A percentile compares a stretch with the other conserved stretches of the same genome.
Evolutionary conservation across 2,888 invertebrate species (phyloP).

Genomic region (Agriopis marginaria): DNA sequence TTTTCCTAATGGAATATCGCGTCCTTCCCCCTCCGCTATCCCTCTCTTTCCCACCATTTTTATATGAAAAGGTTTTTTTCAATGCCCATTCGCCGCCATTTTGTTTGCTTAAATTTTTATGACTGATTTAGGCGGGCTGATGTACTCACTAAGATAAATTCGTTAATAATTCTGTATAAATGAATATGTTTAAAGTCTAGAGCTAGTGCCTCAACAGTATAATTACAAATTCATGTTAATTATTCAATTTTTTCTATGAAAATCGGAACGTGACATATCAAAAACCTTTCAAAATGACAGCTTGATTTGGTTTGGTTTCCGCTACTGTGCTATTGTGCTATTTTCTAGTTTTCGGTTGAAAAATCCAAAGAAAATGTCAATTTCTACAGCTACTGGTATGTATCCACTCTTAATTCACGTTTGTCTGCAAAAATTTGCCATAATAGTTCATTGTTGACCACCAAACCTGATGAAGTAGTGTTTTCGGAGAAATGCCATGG

Average conservation of each 20-base stretch:
- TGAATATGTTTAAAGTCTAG: neutral
- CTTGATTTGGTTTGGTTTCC: constrained; percentile 87
- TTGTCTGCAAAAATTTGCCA: constrained; percentile 51
- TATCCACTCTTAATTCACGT: constrained; percentile 54
- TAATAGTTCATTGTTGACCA: constrained; percentile 62
- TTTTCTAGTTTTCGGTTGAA: constrained; percentile 80
- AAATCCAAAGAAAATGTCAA: constrained; percentile 79
- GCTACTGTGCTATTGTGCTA: constrained; percentile 86
- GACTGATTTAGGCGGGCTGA: neutral
- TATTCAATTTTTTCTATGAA: constrained; percentile 14
- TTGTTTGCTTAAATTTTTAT: constrained; percentile 32
- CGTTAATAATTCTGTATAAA: neutral
- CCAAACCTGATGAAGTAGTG: constrained; percentile 76
- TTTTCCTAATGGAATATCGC: constrained; percentile 69
- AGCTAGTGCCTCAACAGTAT: neutral
- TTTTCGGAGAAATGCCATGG: constrained; percentile 85
- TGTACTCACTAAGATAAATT: neutral
- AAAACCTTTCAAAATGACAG: constrained; percentile 83
- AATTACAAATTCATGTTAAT: neutral
- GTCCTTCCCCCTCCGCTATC: constrained; percentile 76
- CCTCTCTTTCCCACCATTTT: constrained; percentile 75
- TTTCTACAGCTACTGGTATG: constrained; percentile 84
- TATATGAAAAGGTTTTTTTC: constrained; percentile 70
- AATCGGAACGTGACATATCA: constrained; percentile 65
- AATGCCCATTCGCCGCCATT: constrained; percentile 50